phyloP scores from a whole-genome alignment of 2,113 vertebrate genomes.

The Prolemur simus region DNA sequence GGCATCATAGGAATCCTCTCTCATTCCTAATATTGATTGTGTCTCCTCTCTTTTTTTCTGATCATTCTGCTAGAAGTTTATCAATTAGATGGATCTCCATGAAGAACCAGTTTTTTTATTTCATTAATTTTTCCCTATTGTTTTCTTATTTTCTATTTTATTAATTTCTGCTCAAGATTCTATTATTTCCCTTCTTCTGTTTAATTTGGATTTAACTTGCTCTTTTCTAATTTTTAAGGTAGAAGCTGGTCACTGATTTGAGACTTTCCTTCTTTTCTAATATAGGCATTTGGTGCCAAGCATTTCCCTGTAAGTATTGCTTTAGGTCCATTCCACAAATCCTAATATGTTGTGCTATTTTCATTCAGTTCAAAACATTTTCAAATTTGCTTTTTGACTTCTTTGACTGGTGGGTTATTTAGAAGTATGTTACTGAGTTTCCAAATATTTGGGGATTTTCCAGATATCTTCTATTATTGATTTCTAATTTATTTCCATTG shows the following conservation, averaged over 20 bases:
- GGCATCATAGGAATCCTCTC: not conserved
- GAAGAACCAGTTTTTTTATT: not conserved
- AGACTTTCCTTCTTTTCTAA: not conserved
- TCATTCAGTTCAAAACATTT: not conserved
- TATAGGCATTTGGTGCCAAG: not conserved
- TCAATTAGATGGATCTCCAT: not conserved
- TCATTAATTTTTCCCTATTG: not conserved
- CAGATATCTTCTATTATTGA: not conserved
- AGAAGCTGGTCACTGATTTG: not conserved
- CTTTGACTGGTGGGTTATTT: not conserved
- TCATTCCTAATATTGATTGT: not conserved
- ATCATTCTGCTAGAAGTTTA: not conserved
- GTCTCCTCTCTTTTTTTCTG: not conserved
- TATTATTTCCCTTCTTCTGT: not conserved
- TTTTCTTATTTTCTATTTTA: not conserved
- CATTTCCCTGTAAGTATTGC: not conserved
- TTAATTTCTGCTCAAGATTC: not conserved
- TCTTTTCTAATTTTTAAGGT: not conserved
- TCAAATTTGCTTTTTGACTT: not conserved
- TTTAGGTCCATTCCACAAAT: not conserved
- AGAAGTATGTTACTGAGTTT: not conserved
- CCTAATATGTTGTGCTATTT: not conserved
- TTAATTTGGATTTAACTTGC: not conserved
- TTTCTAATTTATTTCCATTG: conserved; percentile 11
- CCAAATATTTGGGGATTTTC: not conserved